Conservation (phyloP, 2,888 invertebrate genomes). For the Pyrrhia umbra region DNA sequence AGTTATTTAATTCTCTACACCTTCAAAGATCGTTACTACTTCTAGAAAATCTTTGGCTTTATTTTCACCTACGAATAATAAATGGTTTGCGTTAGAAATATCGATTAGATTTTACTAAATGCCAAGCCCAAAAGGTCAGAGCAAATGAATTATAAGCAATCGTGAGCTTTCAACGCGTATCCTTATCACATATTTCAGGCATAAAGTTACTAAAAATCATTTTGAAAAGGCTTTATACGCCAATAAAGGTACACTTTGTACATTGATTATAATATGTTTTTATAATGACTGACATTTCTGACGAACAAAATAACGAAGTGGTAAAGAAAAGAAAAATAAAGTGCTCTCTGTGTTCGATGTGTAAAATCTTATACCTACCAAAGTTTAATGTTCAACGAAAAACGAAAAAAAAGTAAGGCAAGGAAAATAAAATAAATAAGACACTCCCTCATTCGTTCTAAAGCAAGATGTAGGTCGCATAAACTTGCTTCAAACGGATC, state of each 20-base stretch:
- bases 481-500: slow-evolving; percentile 7
- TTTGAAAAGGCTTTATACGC: background rate
- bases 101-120: slow-evolving; percentile 63
- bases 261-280: background rate
- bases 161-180: slow-evolving; percentile 24
- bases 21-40: slow-evolving; percentile 33
- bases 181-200: background rate
- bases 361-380: too few relatives aligned
- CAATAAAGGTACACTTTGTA: background rate
- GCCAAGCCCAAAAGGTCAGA: slow-evolving; percentile 70
- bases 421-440: background rate
- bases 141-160: slow-evolving; percentile 42
- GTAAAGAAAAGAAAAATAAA: too few relatives aligned
- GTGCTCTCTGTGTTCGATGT: too few relatives aligned
- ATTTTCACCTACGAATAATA: slow-evolving; percentile 22
- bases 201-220: background rate
- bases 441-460: background rate
- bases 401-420: background rate
- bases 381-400: background rate
- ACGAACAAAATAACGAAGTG: too few relatives aligned
- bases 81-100: slow-evolving; percentile 32
- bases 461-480: slow-evolving; percentile 10
- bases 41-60: slow-evolving; percentile 32
- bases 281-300: background rate
- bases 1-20: slow-evolving; percentile 15